A percentile compares a stretch with the other conserved stretches of the same genome.
Conservation (phyloP, 2,888 invertebrate genomes). For the Scrobipalpa costella region DNA sequence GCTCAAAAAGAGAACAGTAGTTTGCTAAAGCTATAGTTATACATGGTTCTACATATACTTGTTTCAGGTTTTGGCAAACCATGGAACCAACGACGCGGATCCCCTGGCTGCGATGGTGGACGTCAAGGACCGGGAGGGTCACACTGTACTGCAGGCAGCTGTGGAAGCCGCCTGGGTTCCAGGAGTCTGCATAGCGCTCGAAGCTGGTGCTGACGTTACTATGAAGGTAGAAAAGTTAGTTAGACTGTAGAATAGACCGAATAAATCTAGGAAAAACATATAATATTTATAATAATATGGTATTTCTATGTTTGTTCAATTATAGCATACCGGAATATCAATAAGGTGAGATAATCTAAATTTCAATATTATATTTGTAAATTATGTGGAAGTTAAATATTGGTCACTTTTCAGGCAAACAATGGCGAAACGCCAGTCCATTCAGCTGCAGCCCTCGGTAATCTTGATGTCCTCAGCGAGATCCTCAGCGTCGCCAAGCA, state of each 20-base stretch:
- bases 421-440: constrained; percentile 79
- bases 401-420: constrained; percentile 54
- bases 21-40: too few species aligned
- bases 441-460: constrained; percentile 75
- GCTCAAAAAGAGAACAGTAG: too few species aligned
- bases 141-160: constrained; percentile 78
- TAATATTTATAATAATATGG: neutral
- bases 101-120: constrained; percentile 67
- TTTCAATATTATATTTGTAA: neutral
- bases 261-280: neutral
- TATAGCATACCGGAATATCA: neutral
- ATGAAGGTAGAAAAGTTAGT: constrained; percentile 53
- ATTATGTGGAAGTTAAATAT: neutral
- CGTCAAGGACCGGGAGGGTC: constrained; percentile 70
- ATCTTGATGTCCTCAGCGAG: constrained; percentile 73
- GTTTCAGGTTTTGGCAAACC: constrained; percentile 64
- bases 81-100: constrained; percentile 58
- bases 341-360: neutral
- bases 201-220: constrained; percentile 76
- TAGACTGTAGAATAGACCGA: too few species aligned
- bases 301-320: neutral
- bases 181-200: constrained; percentile 76
- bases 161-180: constrained; percentile 76
- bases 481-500: constrained; percentile 74
- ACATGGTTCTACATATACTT: too few species aligned